Base-by-base conservation (phyloP, 2,888 invertebrate genomes). In the Thereva unica region DNA sequence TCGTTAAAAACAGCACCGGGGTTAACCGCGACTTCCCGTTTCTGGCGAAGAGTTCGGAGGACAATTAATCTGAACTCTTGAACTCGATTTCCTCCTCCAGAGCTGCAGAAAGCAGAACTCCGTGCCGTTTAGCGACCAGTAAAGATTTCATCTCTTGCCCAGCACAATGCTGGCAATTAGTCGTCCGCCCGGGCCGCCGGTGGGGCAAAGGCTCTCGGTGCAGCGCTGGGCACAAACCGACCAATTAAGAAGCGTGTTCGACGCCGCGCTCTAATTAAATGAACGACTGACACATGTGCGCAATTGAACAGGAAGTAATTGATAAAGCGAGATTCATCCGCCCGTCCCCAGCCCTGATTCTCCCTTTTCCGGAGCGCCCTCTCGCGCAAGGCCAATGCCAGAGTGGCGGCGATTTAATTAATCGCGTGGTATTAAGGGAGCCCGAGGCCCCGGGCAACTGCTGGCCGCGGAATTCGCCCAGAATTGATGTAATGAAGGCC, bases 51-150 rank as follows among this genome's bases (percentile, higher is more conserved):
- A 45, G 47, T 52, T 52, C n/a, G 41, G n/a, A 66, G 67, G 67
- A 52, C 69, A 69, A 69, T 69, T 69, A 67, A 67, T 69, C 65
- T 69, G 69, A 69, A 67, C 69, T 61, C 50, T 53, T 55, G 23
- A 23, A 23, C 23, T 23, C 23, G 23, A 69, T 69, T 69, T 69
- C 69, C 69, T 69, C 53, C 56, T 38, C n/a, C 6, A 50, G 23
- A 47, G 5, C n/a, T 12, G 35, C 23, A 35, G 34, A 34, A 6
- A 23, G 23, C 10, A 41, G 61, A 50, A 50, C 41, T 49, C 47
- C 37, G 3, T 38, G 8, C 49, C 59, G 1, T 47, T 9, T 7
- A 3, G 45, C 23, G 35, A 7, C 53, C 59, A 49, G 40, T 12
- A 9, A 61, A 61, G 61, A 61, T 61, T 61, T 37, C 49, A 50